Evolutionary conservation across 2,113 vertebrate species (phyloP).

Genomic region (Antechinus flavipes): DNA sequence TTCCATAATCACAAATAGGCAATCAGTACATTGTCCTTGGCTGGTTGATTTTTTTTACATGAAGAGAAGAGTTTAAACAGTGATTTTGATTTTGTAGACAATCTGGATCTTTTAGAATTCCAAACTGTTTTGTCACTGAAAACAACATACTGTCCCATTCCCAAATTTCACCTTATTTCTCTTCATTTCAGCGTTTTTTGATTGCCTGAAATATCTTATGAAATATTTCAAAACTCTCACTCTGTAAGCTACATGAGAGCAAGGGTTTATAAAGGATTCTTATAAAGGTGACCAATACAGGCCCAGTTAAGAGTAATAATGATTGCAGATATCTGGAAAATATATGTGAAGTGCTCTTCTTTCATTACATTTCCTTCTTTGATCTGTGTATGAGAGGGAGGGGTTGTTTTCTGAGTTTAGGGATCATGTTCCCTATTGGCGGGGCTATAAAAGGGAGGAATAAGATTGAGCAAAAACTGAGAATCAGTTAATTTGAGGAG

Average conservation of each 20-base stretch:
- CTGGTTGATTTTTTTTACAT: not conserved
- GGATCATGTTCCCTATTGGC: not conserved
- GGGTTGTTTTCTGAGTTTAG: not conserved
- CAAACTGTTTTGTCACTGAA: not conserved
- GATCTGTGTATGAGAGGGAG: not conserved
- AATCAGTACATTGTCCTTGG: not conserved
- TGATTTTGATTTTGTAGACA: not conserved
- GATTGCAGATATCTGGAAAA: not conserved
- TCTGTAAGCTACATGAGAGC: not conserved
- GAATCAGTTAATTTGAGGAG: not conserved
- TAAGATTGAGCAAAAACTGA: not conserved
- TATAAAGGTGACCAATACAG: not conserved
- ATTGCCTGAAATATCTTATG: constrained; percentile 15
- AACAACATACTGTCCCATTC: not conserved
- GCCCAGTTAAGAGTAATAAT: not conserved
- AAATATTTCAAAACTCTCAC: constrained; percentile 1
- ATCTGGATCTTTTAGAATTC: not conserved
- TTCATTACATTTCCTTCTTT: not conserved
- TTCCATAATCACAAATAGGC: not conserved
- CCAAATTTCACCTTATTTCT: not conserved
- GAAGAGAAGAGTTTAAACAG: not conserved
- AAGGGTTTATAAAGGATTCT: not conserved
- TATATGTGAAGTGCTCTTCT: not conserved
- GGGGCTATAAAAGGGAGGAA: not conserved
- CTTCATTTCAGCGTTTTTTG: not conserved